Conservation (phyloP, 2,797 vertebrate species). For the Chromis chromis region DNA sequence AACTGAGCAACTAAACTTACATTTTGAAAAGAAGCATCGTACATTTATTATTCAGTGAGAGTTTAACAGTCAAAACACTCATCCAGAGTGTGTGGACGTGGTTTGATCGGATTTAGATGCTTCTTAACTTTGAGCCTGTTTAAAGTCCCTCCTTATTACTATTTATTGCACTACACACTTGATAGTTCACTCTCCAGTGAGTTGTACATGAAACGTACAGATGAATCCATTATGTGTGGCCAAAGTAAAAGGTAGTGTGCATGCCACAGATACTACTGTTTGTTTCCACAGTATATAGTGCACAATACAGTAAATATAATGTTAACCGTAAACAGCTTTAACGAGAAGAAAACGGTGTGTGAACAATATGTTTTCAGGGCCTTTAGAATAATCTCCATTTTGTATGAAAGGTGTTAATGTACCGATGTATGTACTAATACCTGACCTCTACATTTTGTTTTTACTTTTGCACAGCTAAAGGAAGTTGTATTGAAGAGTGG, state of each 20-base stretch:
- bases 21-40: neutral
- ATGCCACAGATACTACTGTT: too few species aligned
- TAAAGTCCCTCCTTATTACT: too few species aligned
- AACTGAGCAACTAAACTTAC: neutral
- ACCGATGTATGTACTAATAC: neutral
- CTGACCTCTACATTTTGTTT: constrained; percentile 28
- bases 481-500: constrained; percentile 98
- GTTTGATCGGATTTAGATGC: neutral
- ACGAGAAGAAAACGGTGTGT: neutral
- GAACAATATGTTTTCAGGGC: neutral
- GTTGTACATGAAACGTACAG: neutral
- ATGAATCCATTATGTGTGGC: neutral
- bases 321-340: neutral
- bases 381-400: neutral
- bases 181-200: neutral
- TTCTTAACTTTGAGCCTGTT: too few species aligned
- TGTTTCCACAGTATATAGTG: too few species aligned
- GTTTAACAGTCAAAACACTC: neutral
- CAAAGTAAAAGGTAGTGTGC: too few species aligned
- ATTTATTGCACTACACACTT: too few species aligned
- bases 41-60: neutral
- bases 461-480: constrained; percentile 87
- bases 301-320: too few species aligned
- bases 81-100: neutral
- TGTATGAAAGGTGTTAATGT: constrained; percentile 18